Conservation (phyloP, 2,888 invertebrate genomes). For the Hermodice carunculata region DNA sequence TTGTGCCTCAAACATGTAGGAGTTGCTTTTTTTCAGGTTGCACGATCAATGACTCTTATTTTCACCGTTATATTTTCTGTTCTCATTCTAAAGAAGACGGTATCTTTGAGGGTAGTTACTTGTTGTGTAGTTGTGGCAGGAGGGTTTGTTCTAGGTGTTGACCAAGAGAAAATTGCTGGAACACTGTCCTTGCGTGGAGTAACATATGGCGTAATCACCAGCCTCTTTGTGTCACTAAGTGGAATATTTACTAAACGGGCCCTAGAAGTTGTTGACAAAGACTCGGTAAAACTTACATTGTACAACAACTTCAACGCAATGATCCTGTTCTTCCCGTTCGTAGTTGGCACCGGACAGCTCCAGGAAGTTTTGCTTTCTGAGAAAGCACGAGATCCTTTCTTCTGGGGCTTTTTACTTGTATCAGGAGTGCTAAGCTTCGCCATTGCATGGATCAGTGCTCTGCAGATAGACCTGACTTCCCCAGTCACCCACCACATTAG, state of each 20-base stretch:
- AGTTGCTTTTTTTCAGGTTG: slow-evolving; percentile 67
- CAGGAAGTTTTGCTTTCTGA: slow-evolving; percentile 37
- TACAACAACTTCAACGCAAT: slow-evolving; percentile 62
- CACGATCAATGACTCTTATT: slow-evolving; percentile 66
- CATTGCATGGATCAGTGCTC: slow-evolving; percentile 66
- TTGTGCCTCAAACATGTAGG: slow-evolving; percentile 67
- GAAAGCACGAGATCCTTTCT: slow-evolving; percentile 27
- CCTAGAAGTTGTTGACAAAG: slow-evolving; percentile 52
- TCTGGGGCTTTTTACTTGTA: slow-evolving; percentile 55
- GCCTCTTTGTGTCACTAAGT: slow-evolving; percentile 63
- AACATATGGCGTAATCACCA: slow-evolving; percentile 63
- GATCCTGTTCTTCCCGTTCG: slow-evolving; percentile 59
- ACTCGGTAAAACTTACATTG: slow-evolving; percentile 61
- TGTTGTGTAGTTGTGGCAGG: slow-evolving; percentile 60
- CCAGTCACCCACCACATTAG: slow-evolving; percentile 68
- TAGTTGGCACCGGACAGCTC: slow-evolving; percentile 60
- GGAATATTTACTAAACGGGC: slow-evolving; percentile 66
- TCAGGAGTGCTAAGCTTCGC: slow-evolving; percentile 58
- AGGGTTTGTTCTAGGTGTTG: slow-evolving; percentile 66
- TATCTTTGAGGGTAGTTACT: slow-evolving; percentile 48
- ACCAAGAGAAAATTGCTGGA: slow-evolving; percentile 63
- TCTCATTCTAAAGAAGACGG: slow-evolving; percentile 51
- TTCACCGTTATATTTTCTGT: slow-evolving; percentile 65
- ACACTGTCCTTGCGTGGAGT: slow-evolving; percentile 63
- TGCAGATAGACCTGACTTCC: slow-evolving; percentile 68